These are phyloP conservation scores for Chrysaora quinquecirrha DNA, from an alignment of 30 jellyfish, hydroid and myxozoan species.

Conservation along the genomic window DNA sequence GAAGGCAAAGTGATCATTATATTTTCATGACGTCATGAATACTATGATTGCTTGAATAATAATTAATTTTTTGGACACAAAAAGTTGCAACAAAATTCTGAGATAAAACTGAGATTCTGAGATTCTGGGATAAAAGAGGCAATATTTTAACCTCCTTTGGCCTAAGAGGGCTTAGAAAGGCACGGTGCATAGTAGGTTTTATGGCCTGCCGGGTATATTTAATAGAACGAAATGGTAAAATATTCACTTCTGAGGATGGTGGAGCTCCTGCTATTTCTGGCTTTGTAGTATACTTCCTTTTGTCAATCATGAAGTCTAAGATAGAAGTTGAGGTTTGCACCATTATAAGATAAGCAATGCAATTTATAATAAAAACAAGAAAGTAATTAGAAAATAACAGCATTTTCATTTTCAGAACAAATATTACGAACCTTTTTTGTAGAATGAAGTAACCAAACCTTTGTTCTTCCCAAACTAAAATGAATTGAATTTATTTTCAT, in stretches of 20 bases:
- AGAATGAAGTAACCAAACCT: neutral
- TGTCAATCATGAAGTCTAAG: slow-evolving; percentile 27
- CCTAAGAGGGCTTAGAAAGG: too few relatives aligned
- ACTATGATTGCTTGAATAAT: too few relatives aligned
- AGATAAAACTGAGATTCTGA: too few relatives aligned
- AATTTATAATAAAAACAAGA: neutral
- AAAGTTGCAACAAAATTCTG: too few relatives aligned
- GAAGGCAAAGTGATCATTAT: too few relatives aligned
- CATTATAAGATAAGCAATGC: neutral
- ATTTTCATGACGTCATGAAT: too few relatives aligned
- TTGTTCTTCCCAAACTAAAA: neutral
- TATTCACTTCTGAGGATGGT: neutral
- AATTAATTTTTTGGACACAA: too few relatives aligned
- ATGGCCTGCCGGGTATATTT: too few relatives aligned
- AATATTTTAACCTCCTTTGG: too few relatives aligned
- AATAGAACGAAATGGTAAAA: too few relatives aligned
- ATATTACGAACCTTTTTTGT: neutral
- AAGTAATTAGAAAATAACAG: neutral
- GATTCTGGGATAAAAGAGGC: too few relatives aligned
- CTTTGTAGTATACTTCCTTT: neutral
- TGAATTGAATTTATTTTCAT: neutral
- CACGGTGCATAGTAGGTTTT: too few relatives aligned
- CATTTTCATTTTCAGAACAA: neutral
- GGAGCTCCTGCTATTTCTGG: slow-evolving; percentile 38
- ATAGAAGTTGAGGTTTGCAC: neutral